phyloP scores from a whole-genome alignment of 2,113 vertebrate species.

The Nansenia antarctica region DNA sequence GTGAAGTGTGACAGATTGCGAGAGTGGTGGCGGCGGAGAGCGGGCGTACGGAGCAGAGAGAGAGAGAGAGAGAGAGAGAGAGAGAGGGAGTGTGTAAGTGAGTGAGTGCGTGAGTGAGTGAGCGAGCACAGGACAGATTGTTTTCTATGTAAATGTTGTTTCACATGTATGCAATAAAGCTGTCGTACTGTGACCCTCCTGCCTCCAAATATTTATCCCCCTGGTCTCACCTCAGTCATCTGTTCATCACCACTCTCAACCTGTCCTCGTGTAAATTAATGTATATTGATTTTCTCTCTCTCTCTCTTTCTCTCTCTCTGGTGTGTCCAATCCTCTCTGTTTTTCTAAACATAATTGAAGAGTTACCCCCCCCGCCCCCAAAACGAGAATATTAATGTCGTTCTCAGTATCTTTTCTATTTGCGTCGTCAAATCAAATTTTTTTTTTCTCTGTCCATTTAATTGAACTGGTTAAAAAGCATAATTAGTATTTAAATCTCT shows the following conservation, averaged over 20 bases:
- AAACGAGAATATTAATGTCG: slow-evolving; percentile 55
- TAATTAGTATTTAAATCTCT: slow-evolving; percentile 82
- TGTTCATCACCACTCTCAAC: slow-evolving; percentile 30
- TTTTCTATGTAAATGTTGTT: slow-evolving; percentile 72
- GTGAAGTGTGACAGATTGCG: slow-evolving; percentile 60
- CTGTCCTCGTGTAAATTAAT: slow-evolving; percentile 39
- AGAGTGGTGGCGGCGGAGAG: slow-evolving; percentile 27
- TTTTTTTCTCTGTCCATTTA: slow-evolving; percentile 33
- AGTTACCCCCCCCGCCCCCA: slow-evolving; percentile 25
- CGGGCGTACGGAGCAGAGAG: slow-evolving; percentile 38
- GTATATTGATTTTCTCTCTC: slow-evolving; percentile 49
- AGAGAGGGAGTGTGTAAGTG: slow-evolving; percentile 42
- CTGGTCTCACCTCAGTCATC: slow-evolving; percentile 18
- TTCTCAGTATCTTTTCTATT: slow-evolving; percentile 56
- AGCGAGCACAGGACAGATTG: slow-evolving; percentile 60
- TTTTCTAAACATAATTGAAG: slow-evolving; percentile 54
- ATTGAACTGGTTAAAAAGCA: slow-evolving; percentile 55
- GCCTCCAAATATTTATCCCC: slow-evolving; percentile 45
- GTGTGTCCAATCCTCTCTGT: slow-evolving; percentile 8
- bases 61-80: slow-evolving; percentile 29
- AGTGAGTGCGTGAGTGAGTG: slow-evolving; percentile 29
- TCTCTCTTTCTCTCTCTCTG: slow-evolving; percentile 13
- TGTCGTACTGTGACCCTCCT: slow-evolving; percentile 55
- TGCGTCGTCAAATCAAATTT: slow-evolving; percentile 36
- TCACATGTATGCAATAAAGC: slow-evolving; percentile 67